These are phyloP conservation scores for Aphelocoma californica DNA, from an alignment of 2,797 vertebrate species.

Conservation along the genomic window DNA sequence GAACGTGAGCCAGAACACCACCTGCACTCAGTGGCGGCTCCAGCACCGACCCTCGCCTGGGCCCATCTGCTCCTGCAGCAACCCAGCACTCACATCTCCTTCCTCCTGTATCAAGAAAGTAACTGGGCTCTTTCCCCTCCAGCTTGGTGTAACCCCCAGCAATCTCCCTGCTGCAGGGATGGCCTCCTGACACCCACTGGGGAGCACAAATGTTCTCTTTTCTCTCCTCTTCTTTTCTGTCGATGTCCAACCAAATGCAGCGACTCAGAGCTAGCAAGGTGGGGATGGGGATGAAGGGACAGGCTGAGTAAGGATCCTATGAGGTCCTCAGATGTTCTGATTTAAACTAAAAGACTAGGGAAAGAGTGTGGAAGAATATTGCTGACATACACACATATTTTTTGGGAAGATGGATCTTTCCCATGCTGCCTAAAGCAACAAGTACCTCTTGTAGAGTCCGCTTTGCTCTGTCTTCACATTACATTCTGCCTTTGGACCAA, in stretches of 20 bases:
- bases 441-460: background rate
- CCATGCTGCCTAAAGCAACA: background rate
- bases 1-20: background rate
- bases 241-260: accelerated
- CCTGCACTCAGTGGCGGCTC: background rate
- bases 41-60: background rate
- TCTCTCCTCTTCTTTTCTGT: background rate
- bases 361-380: background rate
- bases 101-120: background rate
- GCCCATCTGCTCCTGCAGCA: background rate
- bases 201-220: background rate
- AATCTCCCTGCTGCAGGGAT: background rate
- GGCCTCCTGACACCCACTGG: background rate
- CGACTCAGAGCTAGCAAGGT: background rate
- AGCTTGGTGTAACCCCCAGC: background rate
- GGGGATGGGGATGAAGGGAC: background rate
- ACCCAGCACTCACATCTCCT: background rate
- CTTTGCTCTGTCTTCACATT: background rate
- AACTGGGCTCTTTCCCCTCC: background rate
- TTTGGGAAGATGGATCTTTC: background rate
- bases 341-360: background rate
- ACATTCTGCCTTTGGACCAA: background rate
- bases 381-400: accelerated
- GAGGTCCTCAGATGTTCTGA: background rate
- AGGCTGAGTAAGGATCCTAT: background rate